Evolutionary conservation across 2,888 invertebrate species (phyloP).

Genomic region (Hypomecis punctinalis): DNA sequence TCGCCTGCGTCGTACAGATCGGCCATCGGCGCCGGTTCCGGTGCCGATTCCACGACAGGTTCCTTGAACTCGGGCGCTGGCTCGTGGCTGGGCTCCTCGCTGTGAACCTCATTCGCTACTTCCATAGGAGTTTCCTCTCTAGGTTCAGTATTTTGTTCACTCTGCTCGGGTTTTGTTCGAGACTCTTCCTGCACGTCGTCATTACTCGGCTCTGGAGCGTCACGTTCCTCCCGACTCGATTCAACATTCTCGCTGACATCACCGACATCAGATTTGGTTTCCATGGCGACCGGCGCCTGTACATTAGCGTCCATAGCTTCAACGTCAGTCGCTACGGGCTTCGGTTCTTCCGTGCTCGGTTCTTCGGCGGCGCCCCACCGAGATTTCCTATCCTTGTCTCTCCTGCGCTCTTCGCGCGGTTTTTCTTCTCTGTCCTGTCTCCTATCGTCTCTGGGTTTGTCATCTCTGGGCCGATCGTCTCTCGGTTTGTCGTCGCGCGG

Average conservation of each 20-base stretch:
- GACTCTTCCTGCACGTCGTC: neutral
- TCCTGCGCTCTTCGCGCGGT: constrained; percentile 43
- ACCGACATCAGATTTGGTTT: neutral
- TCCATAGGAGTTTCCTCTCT: neutral
- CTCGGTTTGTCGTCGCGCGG: constrained; percentile 35
- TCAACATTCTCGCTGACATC: constrained; percentile 3
- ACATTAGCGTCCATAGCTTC: neutral
- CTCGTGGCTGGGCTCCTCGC: constrained; percentile 8
- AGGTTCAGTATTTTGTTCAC: neutral
- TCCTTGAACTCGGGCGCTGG: constrained; percentile 18
- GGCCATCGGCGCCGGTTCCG: constrained; percentile 23
- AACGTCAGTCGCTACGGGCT: neutral
- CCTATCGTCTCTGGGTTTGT: constrained; percentile 9
- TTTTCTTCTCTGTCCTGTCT: constrained; percentile 2
- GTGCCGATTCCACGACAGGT: constrained; percentile 9
- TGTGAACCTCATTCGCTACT: neutral
- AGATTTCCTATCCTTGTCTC: constrained; percentile 75
- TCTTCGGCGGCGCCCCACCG: constrained; percentile 77
- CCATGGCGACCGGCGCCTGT: constrained; percentile 3
- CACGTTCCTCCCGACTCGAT: neutral
- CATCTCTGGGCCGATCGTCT: constrained; percentile 32
- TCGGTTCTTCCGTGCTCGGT: constrained; percentile 10
- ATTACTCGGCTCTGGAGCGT: neutral
- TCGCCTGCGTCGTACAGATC: constrained; percentile 67
- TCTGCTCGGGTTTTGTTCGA: neutral